Base-by-base conservation (phyloP, 1,140 invertebrate species). In the Drosophila nannoptera region DNA sequence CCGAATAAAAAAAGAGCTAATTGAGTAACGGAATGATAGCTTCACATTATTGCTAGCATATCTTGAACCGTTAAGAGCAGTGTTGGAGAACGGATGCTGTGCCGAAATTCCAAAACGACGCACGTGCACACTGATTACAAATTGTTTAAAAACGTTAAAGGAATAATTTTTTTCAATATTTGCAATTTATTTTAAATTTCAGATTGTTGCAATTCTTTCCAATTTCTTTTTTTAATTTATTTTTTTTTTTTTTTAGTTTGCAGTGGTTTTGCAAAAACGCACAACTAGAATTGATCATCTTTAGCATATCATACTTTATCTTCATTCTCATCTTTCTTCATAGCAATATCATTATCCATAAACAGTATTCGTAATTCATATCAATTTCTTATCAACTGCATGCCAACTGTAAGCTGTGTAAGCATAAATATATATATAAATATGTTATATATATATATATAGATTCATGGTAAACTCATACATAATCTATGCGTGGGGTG, bases 241-340 rank as follows among this genome's bases (percentile, higher is more conserved):
- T 69, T 68, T 45, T 50, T 36, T 33, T 33, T 32, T 7, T 50
- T 12, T 9, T 9, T 49, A 22, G 22, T 38, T 40, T 53, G 14
- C 38, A 32, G 50, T 22, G 22, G 22, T 64, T 56, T 66, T 66
- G 64, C 55, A 38, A 58, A 58, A 69, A 64, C 60, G 64, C 67
- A 64, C 54, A 69, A 69, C 67, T 69, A 69, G 62, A 77, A 77
- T 77, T 71, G 75, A 71, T 82, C 74, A 81, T 81, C 70, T 62
- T 81, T 82, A 75, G 70, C 75, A 69, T 62, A 54, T 53, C 64
- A 75, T 60, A 7, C 40, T 68, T 64, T 69, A 71, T 54, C 22
- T 22, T 22, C 59, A 40, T 67, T 53, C n/a, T n/a, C n/a, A 60
- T 55, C 16, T 8, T 31, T 55, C 16, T 8, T 31, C 29, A 32